Percentiles rank a stretch among this genome's conserved stretches.
Conservation (phyloP, 2,113 vertebrate species). For the Rhea pennata region DNA sequence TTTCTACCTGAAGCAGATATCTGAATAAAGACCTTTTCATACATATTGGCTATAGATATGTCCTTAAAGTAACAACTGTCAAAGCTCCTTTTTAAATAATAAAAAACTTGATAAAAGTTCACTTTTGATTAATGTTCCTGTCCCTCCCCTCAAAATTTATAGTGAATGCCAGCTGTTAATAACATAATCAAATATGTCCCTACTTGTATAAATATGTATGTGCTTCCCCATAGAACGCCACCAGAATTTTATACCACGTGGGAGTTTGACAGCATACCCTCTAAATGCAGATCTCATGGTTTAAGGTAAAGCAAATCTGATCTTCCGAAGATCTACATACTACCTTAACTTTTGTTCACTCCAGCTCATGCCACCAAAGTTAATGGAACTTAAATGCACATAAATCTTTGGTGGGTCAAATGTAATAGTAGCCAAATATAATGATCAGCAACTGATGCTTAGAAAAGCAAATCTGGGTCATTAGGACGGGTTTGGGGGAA, state of each 20-base stretch:
- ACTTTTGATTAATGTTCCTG: not conserved
- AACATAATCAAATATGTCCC: not conserved
- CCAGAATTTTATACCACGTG: not conserved
- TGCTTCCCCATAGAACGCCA: not conserved
- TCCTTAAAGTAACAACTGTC: not conserved
- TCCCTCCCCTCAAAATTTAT: not conserved
- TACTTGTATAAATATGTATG: not conserved
- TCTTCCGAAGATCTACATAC: not conserved
- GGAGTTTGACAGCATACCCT: not conserved
- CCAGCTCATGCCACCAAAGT: not conserved
- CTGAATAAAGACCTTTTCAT: not conserved
- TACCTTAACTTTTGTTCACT: not conserved
- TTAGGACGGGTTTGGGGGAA: not conserved
- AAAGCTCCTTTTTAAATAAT: not conserved
- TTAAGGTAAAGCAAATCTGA: not conserved
- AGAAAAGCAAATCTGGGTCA: not conserved
- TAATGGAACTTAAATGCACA: accelerated
- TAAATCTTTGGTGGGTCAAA: not conserved
- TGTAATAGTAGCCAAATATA: accelerated
- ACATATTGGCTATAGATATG: slow-evolving; percentile 6
- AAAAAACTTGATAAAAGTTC: slow-evolving; percentile 8
- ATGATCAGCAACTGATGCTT: not conserved
- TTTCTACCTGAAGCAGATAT: not conserved
- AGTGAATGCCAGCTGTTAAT: not conserved
- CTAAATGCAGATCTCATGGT: not conserved